Evolutionary conservation across 1,140 invertebrate species (phyloP).

Genomic region (Papilio polytes): DNA sequence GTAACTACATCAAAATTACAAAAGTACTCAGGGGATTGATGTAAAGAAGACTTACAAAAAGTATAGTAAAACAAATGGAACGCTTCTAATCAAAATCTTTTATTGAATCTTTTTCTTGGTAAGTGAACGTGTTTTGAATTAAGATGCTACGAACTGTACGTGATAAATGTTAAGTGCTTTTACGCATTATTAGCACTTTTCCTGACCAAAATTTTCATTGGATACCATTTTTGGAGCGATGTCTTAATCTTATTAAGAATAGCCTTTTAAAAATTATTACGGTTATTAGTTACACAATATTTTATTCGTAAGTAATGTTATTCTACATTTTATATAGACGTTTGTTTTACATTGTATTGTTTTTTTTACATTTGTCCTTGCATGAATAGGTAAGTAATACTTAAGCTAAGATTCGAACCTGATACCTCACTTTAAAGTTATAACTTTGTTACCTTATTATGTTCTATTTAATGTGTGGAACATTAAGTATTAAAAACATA

Average conservation of each 20-base stretch:
- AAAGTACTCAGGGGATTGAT: background rate
- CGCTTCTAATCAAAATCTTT: background rate
- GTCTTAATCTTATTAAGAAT: background rate
- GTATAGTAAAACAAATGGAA: conserved; percentile 18
- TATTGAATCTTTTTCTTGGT: conserved; percentile 19
- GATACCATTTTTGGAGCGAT: background rate
- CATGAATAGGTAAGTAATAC: background rate
- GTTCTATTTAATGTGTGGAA: background rate
- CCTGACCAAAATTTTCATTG: background rate
- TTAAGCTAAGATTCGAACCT: background rate
- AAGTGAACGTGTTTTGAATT: conserved; percentile 18
- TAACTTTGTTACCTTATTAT: background rate
- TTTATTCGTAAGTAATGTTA: background rate
- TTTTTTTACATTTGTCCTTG: background rate
- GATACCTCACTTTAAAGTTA: background rate
- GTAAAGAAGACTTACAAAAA: background rate
- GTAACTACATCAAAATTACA: background rate
- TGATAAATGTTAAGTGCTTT: conserved; percentile 11
- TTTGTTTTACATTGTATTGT: background rate
- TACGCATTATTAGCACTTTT: background rate
- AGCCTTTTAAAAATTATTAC: background rate
- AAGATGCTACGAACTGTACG: background rate
- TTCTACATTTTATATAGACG: background rate
- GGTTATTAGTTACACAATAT: background rate
- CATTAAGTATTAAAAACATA: background rate